A percentile compares a stretch with the other conserved stretches of the same genome.
phyloP scores from a whole-genome alignment of 2,113 vertebrate genomes.

The Prietella phreatophila region DNA sequence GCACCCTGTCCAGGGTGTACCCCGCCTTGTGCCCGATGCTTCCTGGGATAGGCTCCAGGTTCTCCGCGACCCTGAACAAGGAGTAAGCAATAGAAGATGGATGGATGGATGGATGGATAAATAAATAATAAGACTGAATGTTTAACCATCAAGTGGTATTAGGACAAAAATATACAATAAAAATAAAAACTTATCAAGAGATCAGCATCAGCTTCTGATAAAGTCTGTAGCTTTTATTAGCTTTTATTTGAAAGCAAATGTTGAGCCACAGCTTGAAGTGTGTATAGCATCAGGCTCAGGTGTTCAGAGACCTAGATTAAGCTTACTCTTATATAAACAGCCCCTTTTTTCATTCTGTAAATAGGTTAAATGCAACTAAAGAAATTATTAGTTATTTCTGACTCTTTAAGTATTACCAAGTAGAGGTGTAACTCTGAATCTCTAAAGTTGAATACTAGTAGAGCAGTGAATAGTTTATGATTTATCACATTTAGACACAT shows the following conservation, averaged over 20 bases:
- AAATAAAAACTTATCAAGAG: not conserved
- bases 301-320: not conserved
- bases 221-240: not conserved
- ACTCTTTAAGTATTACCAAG: not conserved
- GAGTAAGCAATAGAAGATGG: too few species aligned
- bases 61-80: too few species aligned
- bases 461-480: not conserved
- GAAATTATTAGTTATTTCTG: not conserved
- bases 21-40: too few species aligned
- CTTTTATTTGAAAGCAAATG: not conserved
- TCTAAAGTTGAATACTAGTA: not conserved
- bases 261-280: not conserved
- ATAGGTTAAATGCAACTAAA: not conserved
- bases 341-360: not conserved
- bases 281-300: not conserved
- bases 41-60: too few species aligned
- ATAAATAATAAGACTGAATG: not conserved
- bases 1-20: too few species aligned
- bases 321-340: not conserved
- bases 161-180: not conserved
- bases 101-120: too few species aligned
- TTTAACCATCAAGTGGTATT: not conserved
- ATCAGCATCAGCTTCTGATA: not conserved
- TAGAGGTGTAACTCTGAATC: not conserved
- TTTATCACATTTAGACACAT: not conserved